Conservation (phyloP, 2,888 invertebrate genomes). For the Drosophila paranaensis region DNA sequence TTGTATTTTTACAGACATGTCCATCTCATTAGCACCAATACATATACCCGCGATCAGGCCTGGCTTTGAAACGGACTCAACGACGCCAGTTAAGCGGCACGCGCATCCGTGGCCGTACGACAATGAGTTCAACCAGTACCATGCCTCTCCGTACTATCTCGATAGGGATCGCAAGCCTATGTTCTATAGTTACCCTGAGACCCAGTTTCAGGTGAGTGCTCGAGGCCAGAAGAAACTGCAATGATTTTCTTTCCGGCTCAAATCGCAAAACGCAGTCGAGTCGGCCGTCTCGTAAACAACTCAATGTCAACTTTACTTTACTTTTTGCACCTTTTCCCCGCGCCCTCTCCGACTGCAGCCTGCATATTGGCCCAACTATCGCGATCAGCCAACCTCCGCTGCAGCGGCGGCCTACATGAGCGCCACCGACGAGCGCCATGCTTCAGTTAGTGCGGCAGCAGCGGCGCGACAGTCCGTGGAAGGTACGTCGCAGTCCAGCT, state of each 20-base stretch:
- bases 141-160: conserved; percentile 84
- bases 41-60: conserved; percentile 95
- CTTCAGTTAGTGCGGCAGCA: conserved; percentile 79
- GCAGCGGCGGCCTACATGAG: conserved; percentile 83
- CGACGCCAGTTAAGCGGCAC: conserved; percentile 84
- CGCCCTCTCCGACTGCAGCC: conserved; percentile 57
- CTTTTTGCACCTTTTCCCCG: conserved; percentile 6
- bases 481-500: conserved; percentile 85
- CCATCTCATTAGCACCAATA: conserved; percentile 88
- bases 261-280: conserved; percentile 16
- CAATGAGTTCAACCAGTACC: conserved; percentile 84
- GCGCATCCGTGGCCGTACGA: conserved; percentile 85
- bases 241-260: conserved; percentile 12
- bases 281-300: conserved; percentile 58
- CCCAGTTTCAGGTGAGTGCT: conserved; percentile 85
- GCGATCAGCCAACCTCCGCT: conserved; percentile 83
- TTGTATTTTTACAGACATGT: conserved; percentile 86
- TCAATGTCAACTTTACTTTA: conserved; percentile 48
- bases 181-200: conserved; percentile 85
- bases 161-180: conserved; percentile 85
- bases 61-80: conserved; percentile 86
- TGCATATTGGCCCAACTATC: conserved; percentile 84
- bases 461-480: conserved; percentile 85
- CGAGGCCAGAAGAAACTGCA: conserved; percentile 27
- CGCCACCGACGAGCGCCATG: conserved; percentile 84